These are phyloP conservation scores for Hystrix brachyura DNA, from an alignment of 2,113 vertebrate genomes.

Conservation along the genomic window DNA sequence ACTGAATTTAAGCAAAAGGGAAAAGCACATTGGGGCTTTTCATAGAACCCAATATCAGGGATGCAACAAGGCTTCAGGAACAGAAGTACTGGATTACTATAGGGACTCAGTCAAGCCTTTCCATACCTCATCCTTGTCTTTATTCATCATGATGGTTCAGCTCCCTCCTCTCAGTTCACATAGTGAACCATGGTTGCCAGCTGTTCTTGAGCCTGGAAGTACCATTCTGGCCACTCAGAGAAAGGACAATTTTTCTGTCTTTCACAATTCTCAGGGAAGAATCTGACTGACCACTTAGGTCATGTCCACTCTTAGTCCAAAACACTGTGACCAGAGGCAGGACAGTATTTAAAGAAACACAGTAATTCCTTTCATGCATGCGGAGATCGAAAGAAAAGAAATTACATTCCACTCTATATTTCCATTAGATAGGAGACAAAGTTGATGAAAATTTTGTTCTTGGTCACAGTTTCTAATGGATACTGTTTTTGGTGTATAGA, in stretches of 20 bases:
- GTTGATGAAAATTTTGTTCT: neutral
- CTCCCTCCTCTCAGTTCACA: neutral
- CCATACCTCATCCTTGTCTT: neutral
- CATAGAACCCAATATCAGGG: neutral
- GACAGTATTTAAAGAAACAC: neutral
- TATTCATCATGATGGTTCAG: neutral
- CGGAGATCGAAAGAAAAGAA: neutral
- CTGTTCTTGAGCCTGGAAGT: neutral
- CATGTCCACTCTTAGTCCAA: neutral
- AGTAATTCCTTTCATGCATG: neutral
- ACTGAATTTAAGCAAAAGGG: neutral
- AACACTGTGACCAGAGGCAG: neutral
- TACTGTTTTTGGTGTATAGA: neutral
- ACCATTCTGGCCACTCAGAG: neutral
- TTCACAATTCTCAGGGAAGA: neutral
- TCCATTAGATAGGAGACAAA: neutral
- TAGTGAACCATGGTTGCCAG: neutral
- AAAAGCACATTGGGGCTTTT: neutral
- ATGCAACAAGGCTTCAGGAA: neutral
- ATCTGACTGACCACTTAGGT: neutral
- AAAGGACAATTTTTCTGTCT: neutral
- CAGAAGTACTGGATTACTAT: neutral
- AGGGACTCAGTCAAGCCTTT: neutral
- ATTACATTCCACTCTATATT: neutral
- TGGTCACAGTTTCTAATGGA: constrained; percentile 1